Percentiles rank a stretch among this genome's conserved stretches.
These are phyloP conservation scores for Chrysochloris asiatica DNA, from an alignment of 2,113 vertebrate genomes.

Conservation along the genomic window DNA sequence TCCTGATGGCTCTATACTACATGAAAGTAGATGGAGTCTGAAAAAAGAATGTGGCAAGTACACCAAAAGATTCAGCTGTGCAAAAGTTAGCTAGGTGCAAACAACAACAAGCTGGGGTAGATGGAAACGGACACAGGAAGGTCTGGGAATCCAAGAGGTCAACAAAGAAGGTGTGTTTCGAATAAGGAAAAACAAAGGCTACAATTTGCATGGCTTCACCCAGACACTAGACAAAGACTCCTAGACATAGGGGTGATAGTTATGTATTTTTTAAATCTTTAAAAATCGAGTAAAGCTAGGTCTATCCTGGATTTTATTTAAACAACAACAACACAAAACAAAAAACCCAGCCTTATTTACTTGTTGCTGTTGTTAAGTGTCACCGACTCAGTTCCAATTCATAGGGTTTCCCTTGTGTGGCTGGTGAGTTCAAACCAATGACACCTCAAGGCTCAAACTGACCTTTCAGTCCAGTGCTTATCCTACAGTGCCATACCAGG, in stretches of 20 bases:
- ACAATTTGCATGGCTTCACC: neutral
- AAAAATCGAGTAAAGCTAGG: constrained; percentile 10
- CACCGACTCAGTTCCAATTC: too few species aligned
- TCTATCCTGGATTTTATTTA: neutral
- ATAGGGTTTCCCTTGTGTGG: too few species aligned
- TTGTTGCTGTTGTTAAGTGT: too few species aligned
- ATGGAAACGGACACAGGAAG: neutral
- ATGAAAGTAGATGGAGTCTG: neutral
- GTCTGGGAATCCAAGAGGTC: neutral
- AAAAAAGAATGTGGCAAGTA: neutral
- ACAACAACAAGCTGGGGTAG: neutral
- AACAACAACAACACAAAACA: too few species aligned
- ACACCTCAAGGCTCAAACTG: too few species aligned
- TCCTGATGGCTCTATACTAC: neutral
- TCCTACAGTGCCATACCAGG: too few species aligned
- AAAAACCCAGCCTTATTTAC: too few species aligned
- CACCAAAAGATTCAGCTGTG: constrained; percentile 28
- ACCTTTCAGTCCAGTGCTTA: too few species aligned
- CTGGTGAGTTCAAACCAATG: too few species aligned
- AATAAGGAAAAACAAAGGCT: neutral
- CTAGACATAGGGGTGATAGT: neutral
- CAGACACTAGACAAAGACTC: neutral
- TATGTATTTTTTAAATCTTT: neutral
- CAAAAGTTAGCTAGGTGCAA: neutral
- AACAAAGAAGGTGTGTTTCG: neutral